phyloP scores from a whole-genome alignment of 2,113 vertebrate species.

The Columbina picui region DNA sequence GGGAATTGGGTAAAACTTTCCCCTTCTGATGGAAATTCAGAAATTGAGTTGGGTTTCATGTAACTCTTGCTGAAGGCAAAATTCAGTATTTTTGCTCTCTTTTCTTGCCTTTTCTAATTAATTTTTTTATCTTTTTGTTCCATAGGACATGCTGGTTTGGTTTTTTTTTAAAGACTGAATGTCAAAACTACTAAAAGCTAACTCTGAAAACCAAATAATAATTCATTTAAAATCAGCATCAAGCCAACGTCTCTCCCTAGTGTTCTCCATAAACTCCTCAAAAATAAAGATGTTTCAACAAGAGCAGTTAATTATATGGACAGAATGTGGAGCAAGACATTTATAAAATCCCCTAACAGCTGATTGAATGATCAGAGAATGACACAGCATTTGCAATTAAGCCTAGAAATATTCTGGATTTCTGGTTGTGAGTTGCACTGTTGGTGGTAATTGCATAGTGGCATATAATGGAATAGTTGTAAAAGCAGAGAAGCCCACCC shows the following conservation, averaged over 20 bases:
- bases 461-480: background rate
- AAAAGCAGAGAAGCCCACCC: background rate
- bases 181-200: slow-evolving; percentile 4
- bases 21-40: background rate
- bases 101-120: slow-evolving; percentile 26
- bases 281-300: slow-evolving; percentile 40
- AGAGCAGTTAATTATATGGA: slow-evolving; percentile 48
- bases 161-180: background rate
- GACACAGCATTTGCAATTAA: slow-evolving; percentile 31
- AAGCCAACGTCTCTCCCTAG: background rate
- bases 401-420: background rate
- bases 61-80: background rate
- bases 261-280: slow-evolving; percentile 13
- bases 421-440: background rate
- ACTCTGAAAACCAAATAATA: slow-evolving; percentile 18
- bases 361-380: slow-evolving; percentile 36
- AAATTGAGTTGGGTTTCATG: background rate
- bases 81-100: background rate
- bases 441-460: background rate
- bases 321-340: slow-evolving; percentile 23
- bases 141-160: background rate
- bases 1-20: background rate
- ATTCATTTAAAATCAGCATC: slow-evolving; percentile 41
- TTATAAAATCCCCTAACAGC: background rate
- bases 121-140: slow-evolving; percentile 4